A percentile compares a stretch with the other conserved stretches of the same genome.
Conservation (phyloP, 1,140 invertebrate genomes). For the Cydia splendana region DNA sequence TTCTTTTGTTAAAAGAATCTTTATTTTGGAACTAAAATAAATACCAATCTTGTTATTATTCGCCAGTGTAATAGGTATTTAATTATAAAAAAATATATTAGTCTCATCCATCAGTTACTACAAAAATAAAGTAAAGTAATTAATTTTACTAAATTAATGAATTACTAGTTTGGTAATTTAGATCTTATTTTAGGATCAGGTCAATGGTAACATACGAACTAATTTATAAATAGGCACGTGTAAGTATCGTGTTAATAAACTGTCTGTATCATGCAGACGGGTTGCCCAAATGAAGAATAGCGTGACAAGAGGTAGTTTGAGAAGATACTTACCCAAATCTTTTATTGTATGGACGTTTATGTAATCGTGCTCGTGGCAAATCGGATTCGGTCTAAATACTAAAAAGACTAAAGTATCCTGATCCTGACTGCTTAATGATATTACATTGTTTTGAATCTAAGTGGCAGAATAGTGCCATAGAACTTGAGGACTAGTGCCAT, state of each 20-base stretch:
- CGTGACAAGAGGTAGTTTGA: background rate
- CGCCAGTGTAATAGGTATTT: too few relatives aligned
- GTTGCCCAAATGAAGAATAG: background rate
- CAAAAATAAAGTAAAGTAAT: too few relatives aligned
- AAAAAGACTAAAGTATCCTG: background rate
- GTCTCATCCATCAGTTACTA: too few relatives aligned
- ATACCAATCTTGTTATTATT: too few relatives aligned
- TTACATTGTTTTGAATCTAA: background rate
- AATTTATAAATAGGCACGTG: background rate
- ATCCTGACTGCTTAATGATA: background rate
- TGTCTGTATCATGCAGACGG: background rate
- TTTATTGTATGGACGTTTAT: background rate
- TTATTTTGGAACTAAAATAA: too few relatives aligned
- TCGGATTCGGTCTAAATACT: background rate
- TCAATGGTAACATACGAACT: too few relatives aligned
- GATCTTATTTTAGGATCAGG: too few relatives aligned
- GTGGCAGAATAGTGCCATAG: background rate
- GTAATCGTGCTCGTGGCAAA: constrained; percentile 4
- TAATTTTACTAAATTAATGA: too few relatives aligned
- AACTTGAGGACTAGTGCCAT: background rate
- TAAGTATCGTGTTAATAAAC: background rate
- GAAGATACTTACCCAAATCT: constrained; percentile 14
- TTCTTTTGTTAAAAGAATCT: too few relatives aligned
- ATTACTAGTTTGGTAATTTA: too few relatives aligned
- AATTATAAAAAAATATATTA: too few relatives aligned